Percentiles rank a stretch among this genome's conserved stretches.
These are phyloP conservation scores for Drosophila borealis DNA, from an alignment of 2,888 invertebrate species.

Conservation along the genomic window DNA sequence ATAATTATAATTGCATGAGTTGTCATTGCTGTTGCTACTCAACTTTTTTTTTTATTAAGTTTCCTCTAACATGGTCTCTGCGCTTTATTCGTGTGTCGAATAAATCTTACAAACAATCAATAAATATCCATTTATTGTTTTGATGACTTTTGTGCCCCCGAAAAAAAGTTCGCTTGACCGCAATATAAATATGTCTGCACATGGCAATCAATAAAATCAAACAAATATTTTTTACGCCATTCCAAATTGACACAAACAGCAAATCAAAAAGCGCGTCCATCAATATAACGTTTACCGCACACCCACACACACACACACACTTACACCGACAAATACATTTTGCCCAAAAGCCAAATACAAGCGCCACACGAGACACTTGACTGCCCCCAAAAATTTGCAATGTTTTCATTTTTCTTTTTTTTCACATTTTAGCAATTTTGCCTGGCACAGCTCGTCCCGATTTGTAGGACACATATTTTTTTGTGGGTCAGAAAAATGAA, in stretches of 20 bases:
- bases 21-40: neutral
- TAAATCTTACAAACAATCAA: constrained; percentile 37
- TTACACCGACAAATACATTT: constrained; percentile 7
- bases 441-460: constrained; percentile 9
- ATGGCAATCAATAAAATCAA: constrained; percentile 61
- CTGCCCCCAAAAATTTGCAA: constrained; percentile 47
- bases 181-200: constrained; percentile 37
- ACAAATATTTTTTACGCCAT: constrained; percentile 54
- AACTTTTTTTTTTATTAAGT: neutral
- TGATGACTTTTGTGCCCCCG: constrained; percentile 13
- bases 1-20: neutral
- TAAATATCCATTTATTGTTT: constrained; percentile 34
- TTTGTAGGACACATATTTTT: constrained; percentile 35
- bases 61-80: neutral
- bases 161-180: constrained; percentile 31
- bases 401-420: constrained; percentile 12
- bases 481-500: constrained; percentile 15
- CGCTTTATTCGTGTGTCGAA: neutral
- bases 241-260: constrained; percentile 67
- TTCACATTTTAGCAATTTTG: neutral
- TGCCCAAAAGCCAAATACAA: constrained; percentile 29
- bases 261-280: constrained; percentile 67
- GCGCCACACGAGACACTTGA: constrained; percentile 37
- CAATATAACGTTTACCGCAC: constrained; percentile 48
- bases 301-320: neutral